A percentile compares a stretch with the other conserved stretches of the same genome.
Conservation (phyloP, 2,888 invertebrate genomes). For the Apotomis turbidana region DNA sequence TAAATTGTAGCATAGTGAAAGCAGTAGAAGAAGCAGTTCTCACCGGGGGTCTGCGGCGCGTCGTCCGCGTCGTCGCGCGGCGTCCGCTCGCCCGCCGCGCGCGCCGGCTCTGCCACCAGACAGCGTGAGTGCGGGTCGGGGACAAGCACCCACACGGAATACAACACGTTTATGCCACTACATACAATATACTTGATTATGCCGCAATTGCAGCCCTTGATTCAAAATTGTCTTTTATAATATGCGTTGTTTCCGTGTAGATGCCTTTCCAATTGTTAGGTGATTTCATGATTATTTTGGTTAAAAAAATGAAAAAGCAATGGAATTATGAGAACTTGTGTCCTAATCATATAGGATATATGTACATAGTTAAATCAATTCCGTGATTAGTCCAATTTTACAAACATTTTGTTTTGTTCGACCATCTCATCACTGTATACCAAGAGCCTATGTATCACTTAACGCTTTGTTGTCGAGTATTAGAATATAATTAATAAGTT, state of each 20-base stretch:
- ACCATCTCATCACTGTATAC: too few species aligned
- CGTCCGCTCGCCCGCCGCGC: slow-evolving; percentile 59
- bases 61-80: slow-evolving; percentile 67
- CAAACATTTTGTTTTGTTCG: too few species aligned
- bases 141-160: neutral
- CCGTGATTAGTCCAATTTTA: too few species aligned
- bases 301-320: neutral
- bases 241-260: neutral
- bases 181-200: too few species aligned
- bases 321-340: too few species aligned
- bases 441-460: too few species aligned
- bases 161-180: neutral
- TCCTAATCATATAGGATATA: too few species aligned
- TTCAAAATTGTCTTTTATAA: too few species aligned
- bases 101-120: slow-evolving; percentile 59
- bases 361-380: too few species aligned
- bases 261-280: neutral
- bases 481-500: neutral
- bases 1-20: too few species aligned
- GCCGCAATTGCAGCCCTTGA: too few species aligned
- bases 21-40: slow-evolving; percentile 1
- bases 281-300: neutral
- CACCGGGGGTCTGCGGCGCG: slow-evolving; percentile 75
- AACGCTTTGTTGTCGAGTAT: too few species aligned
- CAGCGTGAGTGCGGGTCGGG: slow-evolving; percentile 32